phyloP scores from a whole-genome alignment of 2,888 invertebrate species.

The Calephelis perditalis region DNA sequence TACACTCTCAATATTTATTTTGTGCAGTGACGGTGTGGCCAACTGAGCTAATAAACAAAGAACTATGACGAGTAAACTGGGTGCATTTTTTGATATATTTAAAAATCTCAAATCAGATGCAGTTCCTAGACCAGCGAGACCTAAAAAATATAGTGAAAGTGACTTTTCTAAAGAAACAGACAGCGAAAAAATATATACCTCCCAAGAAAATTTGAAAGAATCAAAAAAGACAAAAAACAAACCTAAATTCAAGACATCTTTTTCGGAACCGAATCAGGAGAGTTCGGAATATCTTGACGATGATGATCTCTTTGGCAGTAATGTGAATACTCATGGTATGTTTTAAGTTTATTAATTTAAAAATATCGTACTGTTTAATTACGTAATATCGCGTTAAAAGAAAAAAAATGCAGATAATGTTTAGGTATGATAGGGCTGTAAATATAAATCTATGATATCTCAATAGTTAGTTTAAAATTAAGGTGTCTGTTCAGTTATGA shows the following conservation, averaged over 20 bases:
- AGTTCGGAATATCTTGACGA: slow-evolving; percentile 27
- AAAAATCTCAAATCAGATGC: slow-evolving; percentile 72
- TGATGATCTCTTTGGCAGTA: slow-evolving; percentile 35
- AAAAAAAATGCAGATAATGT: too few relatives aligned
- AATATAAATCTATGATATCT: too few relatives aligned
- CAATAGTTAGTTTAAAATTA: too few relatives aligned
- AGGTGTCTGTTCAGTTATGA: too few relatives aligned
- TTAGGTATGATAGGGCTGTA: too few relatives aligned
- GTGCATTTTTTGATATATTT: slow-evolving; percentile 54
- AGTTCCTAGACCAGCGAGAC: slow-evolving; percentile 66
- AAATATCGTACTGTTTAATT: too few relatives aligned
- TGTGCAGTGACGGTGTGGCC: too few relatives aligned
- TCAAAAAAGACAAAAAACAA: slow-evolving; percentile 39
- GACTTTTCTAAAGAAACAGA: slow-evolving; percentile 40
- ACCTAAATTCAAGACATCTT: slow-evolving; percentile 41
- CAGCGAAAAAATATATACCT: slow-evolving; percentile 34
- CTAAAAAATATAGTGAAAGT: slow-evolving; percentile 37
- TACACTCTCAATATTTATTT: too few relatives aligned
- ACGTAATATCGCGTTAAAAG: too few relatives aligned
- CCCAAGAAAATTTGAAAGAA: background rate
- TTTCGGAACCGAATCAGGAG: slow-evolving; percentile 27
- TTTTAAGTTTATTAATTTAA: too few relatives aligned
- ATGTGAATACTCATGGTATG: slow-evolving; percentile 61
- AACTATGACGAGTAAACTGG: slow-evolving; percentile 34
- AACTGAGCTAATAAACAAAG: background rate